Base-by-base conservation (phyloP, 2,888 invertebrate genomes). In the Chymomyza procnemis region DNA sequence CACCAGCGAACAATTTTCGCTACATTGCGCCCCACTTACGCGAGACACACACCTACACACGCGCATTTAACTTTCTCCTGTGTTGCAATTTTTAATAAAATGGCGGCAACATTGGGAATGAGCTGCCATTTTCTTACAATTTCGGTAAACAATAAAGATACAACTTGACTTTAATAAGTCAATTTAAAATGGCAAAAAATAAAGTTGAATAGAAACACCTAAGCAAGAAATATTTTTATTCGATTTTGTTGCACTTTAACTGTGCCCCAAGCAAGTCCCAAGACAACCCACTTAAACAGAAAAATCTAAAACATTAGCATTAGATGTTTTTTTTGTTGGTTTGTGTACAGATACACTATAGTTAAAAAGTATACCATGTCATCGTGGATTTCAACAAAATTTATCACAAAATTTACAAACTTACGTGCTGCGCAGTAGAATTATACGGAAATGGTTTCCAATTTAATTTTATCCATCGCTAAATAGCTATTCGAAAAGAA, bases 11-110 rank as follows among this genome's bases (percentile, higher is more conserved):
- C 65, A 50, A 41, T 69, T 68, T 74, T 61, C 59, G 57, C 55
- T 66, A 47, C 30, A 59, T n/a, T 52, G 21, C 56, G 41, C 54
- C 21, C 22, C 48, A 56, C 34, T 60, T 9, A n/a, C 26, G 34
- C 41, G n/a, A n/a, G n/a, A n/a, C n/a, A n/a, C n/a, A n/a, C n/a
- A n/a, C n/a, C n/a, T n/a, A 18, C 8, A 54, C 26, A 46, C 8
- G 18, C 18, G 30, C 26, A 26, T 57, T 5, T 4, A 57, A 46
- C 14, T 12, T 14, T 1, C 59, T 19, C 56, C 22, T 67, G 47
- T 18, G 73, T 63, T 61, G 62, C 63, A 68, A 60, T 71, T 61
- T 68, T 63, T 60, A 67, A 60, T 71, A 50, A 60, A 67, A 65
- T 41, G 30, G 59, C 71, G 60, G 64, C 71, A 71, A 70, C 60